A percentile compares a stretch with the other conserved stretches of the same genome.
Evolutionary conservation across 2,888 invertebrate species (phyloP).

Genomic region (Stegana nigrithorax): DNA sequence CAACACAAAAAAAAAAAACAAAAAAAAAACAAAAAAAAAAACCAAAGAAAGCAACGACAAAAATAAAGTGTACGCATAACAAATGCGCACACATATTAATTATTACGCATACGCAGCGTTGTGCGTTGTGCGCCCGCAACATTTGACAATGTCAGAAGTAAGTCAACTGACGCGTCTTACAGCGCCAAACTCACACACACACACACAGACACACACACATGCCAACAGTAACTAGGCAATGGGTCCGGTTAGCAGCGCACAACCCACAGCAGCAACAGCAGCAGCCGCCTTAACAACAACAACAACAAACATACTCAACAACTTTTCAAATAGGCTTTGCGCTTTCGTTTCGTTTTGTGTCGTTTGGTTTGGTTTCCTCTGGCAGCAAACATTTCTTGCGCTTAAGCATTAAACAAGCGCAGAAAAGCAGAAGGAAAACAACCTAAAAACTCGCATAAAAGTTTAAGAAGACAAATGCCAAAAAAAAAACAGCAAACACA

Average conservation of each 20-base stretch:
- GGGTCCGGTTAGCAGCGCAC: not conserved
- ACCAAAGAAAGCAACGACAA: not conserved
- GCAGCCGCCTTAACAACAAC: too few relatives aligned
- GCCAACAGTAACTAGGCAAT: not conserved
- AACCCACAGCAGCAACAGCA: too few relatives aligned
- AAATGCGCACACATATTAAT: constrained; percentile 44
- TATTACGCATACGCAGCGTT: constrained; percentile 62
- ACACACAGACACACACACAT: not conserved
- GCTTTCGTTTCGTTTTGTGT: too few relatives aligned
- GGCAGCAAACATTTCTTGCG: constrained; percentile 1
- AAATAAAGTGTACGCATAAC: not conserved
- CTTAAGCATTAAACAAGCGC: constrained; percentile 9
- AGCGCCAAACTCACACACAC: constrained; percentile 6
- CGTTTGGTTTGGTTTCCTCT: too few relatives aligned
- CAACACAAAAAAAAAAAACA: not conserved
- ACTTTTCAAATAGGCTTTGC: too few relatives aligned
- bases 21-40: not conserved
- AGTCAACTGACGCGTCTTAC: constrained; percentile 26
- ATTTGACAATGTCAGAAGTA: constrained; percentile 37
- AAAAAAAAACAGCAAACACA: constrained; percentile 34
- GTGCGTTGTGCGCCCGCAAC: constrained; percentile 42
- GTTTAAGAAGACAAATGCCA: constrained; percentile 62
- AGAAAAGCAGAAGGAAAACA: not conserved
- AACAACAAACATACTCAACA: too few relatives aligned
- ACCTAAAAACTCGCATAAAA: constrained; percentile 42